These are phyloP conservation scores for Catharus minimus DNA, from an alignment of 2,113 vertebrate species.

Conservation along the genomic window DNA sequence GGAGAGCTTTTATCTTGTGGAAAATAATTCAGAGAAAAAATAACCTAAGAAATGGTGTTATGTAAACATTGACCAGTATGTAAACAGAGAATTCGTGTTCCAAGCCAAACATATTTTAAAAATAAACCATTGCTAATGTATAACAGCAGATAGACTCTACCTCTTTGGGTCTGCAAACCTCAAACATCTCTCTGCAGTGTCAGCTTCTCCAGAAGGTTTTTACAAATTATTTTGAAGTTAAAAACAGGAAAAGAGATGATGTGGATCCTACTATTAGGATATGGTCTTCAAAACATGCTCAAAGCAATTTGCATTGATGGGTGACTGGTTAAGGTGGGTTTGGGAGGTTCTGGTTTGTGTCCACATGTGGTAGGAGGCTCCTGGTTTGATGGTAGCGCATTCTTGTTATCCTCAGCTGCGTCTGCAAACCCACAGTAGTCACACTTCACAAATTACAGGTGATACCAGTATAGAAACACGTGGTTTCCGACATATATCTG, in stretches of 20 bases:
- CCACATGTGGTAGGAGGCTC: fast-evolving
- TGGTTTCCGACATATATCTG: not conserved
- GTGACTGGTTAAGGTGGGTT: not conserved
- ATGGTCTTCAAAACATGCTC: not conserved
- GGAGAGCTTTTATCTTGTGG: not conserved
- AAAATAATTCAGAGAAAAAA: not conserved
- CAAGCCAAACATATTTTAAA: fast-evolving
- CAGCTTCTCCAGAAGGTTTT: not conserved
- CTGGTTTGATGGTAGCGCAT: not conserved
- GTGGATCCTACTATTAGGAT: not conserved
- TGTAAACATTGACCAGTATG: not conserved
- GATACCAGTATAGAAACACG: fast-evolving
- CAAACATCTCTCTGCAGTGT: not conserved
- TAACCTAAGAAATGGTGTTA: not conserved
- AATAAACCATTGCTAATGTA: not conserved
- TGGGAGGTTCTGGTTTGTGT: not conserved
- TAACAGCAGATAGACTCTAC: not conserved
- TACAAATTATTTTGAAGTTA: fast-evolving
- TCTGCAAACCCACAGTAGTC: not conserved
- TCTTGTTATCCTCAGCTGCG: fast-evolving
- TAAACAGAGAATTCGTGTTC: not conserved
- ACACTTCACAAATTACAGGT: not conserved
- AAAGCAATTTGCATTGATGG: not conserved
- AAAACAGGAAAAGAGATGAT: not conserved
- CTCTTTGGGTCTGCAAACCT: fast-evolving